Base-by-base conservation (phyloP, 1,140 invertebrate genomes). In the Macrotrachela quadricornifera region DNA sequence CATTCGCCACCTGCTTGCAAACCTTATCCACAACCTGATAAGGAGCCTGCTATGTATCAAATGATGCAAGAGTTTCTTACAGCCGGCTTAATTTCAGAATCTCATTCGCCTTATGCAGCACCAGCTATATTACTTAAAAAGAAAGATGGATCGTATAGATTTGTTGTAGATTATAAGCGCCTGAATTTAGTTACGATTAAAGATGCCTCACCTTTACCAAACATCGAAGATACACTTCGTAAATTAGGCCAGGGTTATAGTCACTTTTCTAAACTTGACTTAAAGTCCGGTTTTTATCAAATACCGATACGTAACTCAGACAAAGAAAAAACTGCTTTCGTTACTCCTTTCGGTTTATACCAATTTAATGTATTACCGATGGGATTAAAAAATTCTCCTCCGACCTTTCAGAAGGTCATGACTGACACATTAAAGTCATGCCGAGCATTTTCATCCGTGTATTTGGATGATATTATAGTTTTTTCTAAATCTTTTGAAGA, bases 61-160 rank as follows among this genome's bases (percentile, higher is more conserved):
- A 4, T 30, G 21, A 30, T 30, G 21, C 21, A 30, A 30, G 21
- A 30, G 8, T 30, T 4, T 30, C 21, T 59, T 6, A 43, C 48
- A 4, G 46, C 49, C 46, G 48, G 49, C 13, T 1, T 57, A 12
- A 57, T 57, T 8, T 21, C 46, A 17, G 37, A 57, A 64, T 16
- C 54, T 51, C 13, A 1, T 18, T 70, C 65, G 13, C 62, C 67
- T 4, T 77, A 72, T 67, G 59, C 64, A 12, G 64, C 65, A 0
- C 74, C 71, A 1, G 57, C 73, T 0, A 37, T 45, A 17, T 45
- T 46, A 44, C 2, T 46, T 10, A 42, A 16, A 44, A 55, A 55
- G 50, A 17, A 17, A 40, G 39, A 55, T 30, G 16, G 40, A 15
- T 39, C 18, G n/a, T 46, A 21, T 44, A 40, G 53, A 44, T 50